Base-by-base conservation (phyloP, 2,113 vertebrate species). In the Phalacrocorax carbo region DNA sequence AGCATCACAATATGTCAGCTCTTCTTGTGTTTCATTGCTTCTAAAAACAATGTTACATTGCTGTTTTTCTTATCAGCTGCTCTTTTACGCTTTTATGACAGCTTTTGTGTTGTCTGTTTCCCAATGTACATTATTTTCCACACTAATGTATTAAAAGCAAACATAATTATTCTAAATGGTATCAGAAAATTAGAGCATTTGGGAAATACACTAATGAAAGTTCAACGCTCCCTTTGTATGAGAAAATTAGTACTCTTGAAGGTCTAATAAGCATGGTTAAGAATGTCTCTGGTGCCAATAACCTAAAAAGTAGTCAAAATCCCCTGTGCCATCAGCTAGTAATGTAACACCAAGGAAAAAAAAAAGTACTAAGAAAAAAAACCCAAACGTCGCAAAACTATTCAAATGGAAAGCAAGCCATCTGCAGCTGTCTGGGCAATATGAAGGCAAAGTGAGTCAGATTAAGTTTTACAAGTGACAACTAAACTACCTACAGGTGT, bases 101-200 rank as follows among this genome's bases (percentile, higher is more conserved):
- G 86, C 30, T 91, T 88, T 93, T 85, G 66, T 76, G 82, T 77
- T 91, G 85, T 80, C 90, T 88, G 69, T 96, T 95, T 96, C 83
- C 46, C 46, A 75, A 8, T 82, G 72, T 82, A 92, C 60, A 52
- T 90, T 91, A 75, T 96, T 97, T 96, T 92, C 96, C 57, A 94
- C 65, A 86, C 27, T 55, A 57, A 49, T 4, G 13, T 92, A 76
- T 82, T 90, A 96, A 96, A 96, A 96, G 42, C 58, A 97, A 91
- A 69, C 55, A 90, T 86, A 96, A 96, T 90, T 95, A 76, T 44
- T 85, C 55, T 93, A 96, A 96, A 88, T 62, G 29, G 25, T 79
- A 93, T 95, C 82, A 96, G 81, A 96, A 97, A 97, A 97, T 91
- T 57, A 97, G 97, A 97, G 72, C 70, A 92, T 94, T 92, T 97